phyloP scores from a whole-genome alignment of 2,113 vertebrate genomes.

The Pollachius pollachius region DNA sequence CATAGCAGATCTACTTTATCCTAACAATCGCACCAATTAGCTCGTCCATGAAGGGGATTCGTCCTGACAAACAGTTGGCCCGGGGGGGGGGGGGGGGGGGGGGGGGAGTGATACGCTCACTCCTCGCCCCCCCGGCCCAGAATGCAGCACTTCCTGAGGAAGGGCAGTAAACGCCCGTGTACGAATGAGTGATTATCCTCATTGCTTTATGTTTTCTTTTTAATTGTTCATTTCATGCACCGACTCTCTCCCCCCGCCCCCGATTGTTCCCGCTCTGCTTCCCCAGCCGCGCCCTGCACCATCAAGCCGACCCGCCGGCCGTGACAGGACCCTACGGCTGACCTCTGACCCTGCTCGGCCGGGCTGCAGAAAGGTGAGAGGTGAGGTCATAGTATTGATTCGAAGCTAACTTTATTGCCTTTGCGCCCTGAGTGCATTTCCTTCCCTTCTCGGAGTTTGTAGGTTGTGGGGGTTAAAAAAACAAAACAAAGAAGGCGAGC shows the following conservation, averaged over 20 bases:
- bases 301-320: constrained; percentile 4
- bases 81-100: too few relatives aligned
- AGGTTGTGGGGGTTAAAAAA: not conserved
- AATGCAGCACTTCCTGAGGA: too few relatives aligned
- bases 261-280: not conserved
- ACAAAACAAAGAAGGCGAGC: too few relatives aligned
- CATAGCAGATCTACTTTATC: too few relatives aligned
- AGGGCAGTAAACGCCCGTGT: not conserved
- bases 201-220: constrained; percentile 36
- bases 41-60: too few relatives aligned
- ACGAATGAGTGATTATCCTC: constrained; percentile 38
- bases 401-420: constrained; percentile 41
- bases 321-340: constrained; percentile 28
- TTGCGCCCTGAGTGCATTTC: constrained; percentile 18
- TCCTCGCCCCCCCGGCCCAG: too few relatives aligned
- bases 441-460: constrained; percentile 20
- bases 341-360: constrained; percentile 39
- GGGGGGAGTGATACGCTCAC: too few relatives aligned
- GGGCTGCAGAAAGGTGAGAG: constrained; percentile 22
- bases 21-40: too few relatives aligned
- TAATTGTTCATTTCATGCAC: constrained; percentile 49
- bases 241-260: not conserved
- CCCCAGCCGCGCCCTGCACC: constrained; percentile 6
- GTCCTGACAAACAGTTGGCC: too few relatives aligned
- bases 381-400: constrained; percentile 38